Base-by-base conservation (phyloP, 1,140 invertebrate genomes). In the Psilanteris sp. region DNA sequence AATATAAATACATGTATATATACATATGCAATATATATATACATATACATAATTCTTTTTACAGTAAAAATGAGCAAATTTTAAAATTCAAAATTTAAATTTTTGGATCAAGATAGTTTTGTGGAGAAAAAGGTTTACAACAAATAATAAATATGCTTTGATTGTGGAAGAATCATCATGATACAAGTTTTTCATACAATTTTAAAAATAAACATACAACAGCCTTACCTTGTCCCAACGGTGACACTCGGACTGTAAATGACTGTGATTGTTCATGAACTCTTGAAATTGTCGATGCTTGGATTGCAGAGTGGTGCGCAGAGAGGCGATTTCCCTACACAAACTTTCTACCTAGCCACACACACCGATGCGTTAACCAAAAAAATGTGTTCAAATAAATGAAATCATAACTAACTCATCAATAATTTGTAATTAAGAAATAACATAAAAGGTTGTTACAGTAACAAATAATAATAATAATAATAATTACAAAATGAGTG, bases 271-370 rank as follows among this genome's bases (percentile, higher is more conserved):
- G 80, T 81, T 87, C 79, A 79, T 82, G 81, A 87, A 83, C 37
- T 88, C 86, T 85, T 88, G 80, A 61, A 85, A 83, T 59, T 87
- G 85, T 77, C 81, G 86, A 80, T 88, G 85, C 72, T 88, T 88
- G 81, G 85, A 87, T 74, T 88, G 87, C 68, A 88, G 84, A 79
- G 80, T 87, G 73, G 86, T 86, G 74, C 86, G 85, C 44, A 88
- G 87, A 82, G 85, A 88, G 84, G 86, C 82, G 79, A 88, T 81
- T 88, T 88, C 86, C 83, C 85, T 87, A 87, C 85, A 86, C 82
- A 88, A 87, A 88, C 76, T 88, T 88, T 88, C 85, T 88, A 88
- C 87, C 87, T 88, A 84, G 84, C 85, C 85, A 78, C 84, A 85
- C 78, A 87, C 81, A 86, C 81, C 82, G 83, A 85, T 85, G 78